Conservation (phyloP, 2,113 vertebrate genomes). For the Chaetodon auriga region DNA sequence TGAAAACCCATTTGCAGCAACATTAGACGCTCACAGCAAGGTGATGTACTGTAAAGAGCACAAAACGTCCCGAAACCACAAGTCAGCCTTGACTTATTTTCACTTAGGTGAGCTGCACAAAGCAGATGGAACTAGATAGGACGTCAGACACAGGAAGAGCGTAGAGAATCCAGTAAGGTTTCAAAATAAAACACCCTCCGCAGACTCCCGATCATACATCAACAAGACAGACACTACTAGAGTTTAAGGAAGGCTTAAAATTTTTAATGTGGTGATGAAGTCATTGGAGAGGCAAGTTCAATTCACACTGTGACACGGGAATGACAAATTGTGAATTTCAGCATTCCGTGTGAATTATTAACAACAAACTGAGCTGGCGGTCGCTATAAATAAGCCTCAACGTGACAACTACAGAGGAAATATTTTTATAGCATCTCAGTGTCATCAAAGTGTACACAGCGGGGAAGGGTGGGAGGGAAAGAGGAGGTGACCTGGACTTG, state of each 20-base stretch:
- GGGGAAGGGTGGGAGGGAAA: neutral
- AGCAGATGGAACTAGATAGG: too few species aligned
- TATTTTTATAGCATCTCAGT: slow-evolving; percentile 53
- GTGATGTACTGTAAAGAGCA: too few species aligned
- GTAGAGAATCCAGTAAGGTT: too few species aligned
- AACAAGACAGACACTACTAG: neutral
- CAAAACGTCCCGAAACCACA: too few species aligned
- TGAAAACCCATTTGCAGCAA: too few species aligned
- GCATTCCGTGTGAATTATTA: slow-evolving; percentile 63
- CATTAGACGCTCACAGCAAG: too few species aligned
- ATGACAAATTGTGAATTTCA: slow-evolving; percentile 52
- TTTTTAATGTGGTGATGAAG: slow-evolving; percentile 35
- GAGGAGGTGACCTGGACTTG: slow-evolving; percentile 54
- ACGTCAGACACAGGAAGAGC: too few species aligned
- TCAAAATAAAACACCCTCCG: too few species aligned
- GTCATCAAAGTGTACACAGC: slow-evolving; percentile 35
- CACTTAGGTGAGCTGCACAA: too few species aligned
- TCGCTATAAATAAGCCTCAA: slow-evolving; percentile 58
- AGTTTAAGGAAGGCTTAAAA: slow-evolving; percentile 39
- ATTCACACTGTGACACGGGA: slow-evolving; percentile 38
- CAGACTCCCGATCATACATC: too few species aligned
- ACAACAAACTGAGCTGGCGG: slow-evolving; percentile 56
- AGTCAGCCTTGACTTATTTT: too few species aligned
- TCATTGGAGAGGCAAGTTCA: slow-evolving; percentile 20
- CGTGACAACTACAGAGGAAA: slow-evolving; percentile 52